These are phyloP conservation scores for Heliconius charithonia DNA, from an alignment of 2,888 invertebrate genomes.

Conservation along the genomic window DNA sequence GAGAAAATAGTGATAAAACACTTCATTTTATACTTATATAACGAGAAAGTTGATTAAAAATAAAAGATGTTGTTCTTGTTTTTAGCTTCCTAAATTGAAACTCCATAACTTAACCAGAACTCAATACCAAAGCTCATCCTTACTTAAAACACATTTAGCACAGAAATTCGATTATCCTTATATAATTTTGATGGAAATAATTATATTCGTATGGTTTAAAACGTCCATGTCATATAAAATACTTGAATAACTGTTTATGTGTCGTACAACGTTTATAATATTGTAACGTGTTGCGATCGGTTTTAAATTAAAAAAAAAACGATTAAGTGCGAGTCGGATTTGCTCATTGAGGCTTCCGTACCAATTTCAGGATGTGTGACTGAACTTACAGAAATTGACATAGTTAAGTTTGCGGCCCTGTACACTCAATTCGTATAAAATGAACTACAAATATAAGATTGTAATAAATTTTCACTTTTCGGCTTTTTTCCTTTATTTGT, in stretches of 20 bases:
- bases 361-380: too few relatives aligned
- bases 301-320: conserved; percentile 17
- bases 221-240: conserved; percentile 45
- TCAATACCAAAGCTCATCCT: not conserved
- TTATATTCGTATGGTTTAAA: conserved; percentile 19
- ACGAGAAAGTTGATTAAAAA: too few relatives aligned
- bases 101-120: not conserved
- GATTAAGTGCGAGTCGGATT: too few relatives aligned
- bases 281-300: conserved; percentile 35
- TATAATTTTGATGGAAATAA: conserved; percentile 20
- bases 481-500: too few relatives aligned
- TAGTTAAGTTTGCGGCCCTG: too few relatives aligned
- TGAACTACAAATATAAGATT: too few relatives aligned
- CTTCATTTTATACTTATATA: too few relatives aligned
- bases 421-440: too few relatives aligned
- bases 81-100: not conserved
- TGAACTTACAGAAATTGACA: too few relatives aligned
- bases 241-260: conserved; percentile 42
- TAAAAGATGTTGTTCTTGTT: too few relatives aligned
- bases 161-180: conserved; percentile 16
- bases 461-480: too few relatives aligned
- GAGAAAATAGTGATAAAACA: not conserved
- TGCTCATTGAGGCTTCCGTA: too few relatives aligned
- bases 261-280: conserved; percentile 37
- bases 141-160: not conserved